Evolutionary conservation across 2,888 invertebrate species (phyloP), one percentile per base, ranked within the genome.

Genomic region (Eurois occulta): DNA sequence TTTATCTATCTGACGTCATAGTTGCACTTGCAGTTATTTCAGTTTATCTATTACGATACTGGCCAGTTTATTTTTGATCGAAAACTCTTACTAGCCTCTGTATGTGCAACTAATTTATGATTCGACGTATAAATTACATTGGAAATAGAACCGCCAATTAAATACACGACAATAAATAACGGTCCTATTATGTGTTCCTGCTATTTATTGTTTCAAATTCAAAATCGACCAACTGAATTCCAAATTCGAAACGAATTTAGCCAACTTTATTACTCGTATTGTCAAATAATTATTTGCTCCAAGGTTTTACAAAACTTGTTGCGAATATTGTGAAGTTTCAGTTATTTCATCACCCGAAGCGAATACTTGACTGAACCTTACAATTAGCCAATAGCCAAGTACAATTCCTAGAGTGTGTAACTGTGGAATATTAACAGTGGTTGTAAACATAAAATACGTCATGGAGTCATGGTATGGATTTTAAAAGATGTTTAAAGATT

Each of bases 401-500:
- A n/a, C n/a, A n/a, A n/a, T 79, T 80, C 38, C 72, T 78, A 41
- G 10, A 35, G 38, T 65, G 62, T 77, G 32, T 65, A 60, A 77
- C 73, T 72, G 72, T 67, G 24, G 28, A 68, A 77, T 72, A 72
- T 77, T 71, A 84, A 81, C 68, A 77, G 72, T 72, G 75, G 48
- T 66, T 80, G 73, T 78, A 75, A 81, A 80, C 87, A 87, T 89
- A 86, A 91, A 90, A 92, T 88, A 88, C 90, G 90, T 90, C 92
- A 90, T 67, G 48, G 67, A 72, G 28, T 72, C 48, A 67, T 86
- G 91, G 93, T 93, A 93, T 92, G 91, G 94, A 94, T 94, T 95
- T 95, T 94, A 93, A 94, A 94, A 94, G 94, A 93, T 93, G 92
- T 92, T 96, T 94, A 95, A 96, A 95, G 93, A 96, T 96, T 95